These are phyloP conservation scores for Toxostoma redivivum DNA, from an alignment of 2,113 vertebrate species.

Conservation along the genomic window DNA sequence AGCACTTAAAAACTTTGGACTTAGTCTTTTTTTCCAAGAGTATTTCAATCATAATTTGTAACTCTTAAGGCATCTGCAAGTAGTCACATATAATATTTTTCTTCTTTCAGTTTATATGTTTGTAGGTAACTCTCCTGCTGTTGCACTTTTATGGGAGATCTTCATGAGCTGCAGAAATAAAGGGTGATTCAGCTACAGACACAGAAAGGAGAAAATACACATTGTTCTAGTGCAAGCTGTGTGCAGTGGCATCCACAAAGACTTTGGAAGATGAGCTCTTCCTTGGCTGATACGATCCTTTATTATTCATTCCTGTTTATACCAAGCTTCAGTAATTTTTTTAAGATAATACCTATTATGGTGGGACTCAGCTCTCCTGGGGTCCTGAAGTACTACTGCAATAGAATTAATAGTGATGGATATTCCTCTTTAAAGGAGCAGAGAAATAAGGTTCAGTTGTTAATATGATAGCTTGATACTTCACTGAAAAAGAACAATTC, in stretches of 20 bases:
- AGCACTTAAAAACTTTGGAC: background rate
- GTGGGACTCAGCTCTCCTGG: background rate
- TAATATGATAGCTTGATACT: background rate
- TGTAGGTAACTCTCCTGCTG: constrained; percentile 77
- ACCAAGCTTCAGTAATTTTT: constrained; percentile 16
- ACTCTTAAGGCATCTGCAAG: background rate
- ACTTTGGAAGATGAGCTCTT: constrained; percentile 71
- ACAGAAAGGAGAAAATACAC: constrained; percentile 68
- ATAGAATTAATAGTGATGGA: background rate
- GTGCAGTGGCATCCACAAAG: constrained; percentile 63
- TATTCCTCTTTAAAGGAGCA: background rate
- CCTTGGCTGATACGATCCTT: constrained; percentile 39
- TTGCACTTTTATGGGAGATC: constrained; percentile 73
- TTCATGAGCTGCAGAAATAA: constrained; percentile 76
- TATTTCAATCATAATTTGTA: constrained; percentile 30
- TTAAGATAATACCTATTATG: background rate
- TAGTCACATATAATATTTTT: constrained; percentile 73
- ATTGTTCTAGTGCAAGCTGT: constrained; percentile 64
- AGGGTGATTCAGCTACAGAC: constrained; percentile 75
- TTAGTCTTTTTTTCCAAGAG: background rate
- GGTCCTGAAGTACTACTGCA: background rate
- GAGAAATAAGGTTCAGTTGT: constrained; percentile 47
- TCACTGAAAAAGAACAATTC: background rate
- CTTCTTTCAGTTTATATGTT: constrained; percentile 85
- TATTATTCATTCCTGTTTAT: constrained; percentile 34